Evolutionary conservation across 2,113 vertebrate genomes (phyloP), one percentile per base, ranked within the genome.

Genomic region (Tonatia bakeri): DNA sequence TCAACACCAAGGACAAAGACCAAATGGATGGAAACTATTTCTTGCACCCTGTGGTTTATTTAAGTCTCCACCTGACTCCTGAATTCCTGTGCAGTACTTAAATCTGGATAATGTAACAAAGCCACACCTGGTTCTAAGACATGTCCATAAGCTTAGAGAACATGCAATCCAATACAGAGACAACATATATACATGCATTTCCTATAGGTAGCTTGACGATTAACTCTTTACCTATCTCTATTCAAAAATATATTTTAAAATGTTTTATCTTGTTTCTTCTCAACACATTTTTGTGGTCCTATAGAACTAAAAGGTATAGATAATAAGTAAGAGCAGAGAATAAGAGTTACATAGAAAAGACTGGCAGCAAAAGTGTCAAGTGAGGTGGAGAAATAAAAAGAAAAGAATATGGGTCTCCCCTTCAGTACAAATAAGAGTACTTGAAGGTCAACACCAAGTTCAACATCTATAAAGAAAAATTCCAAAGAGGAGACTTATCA

Each of bases 1-100:
- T 85, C 75, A 72, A 76, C 61, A 56, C 40, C 19, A 89, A 94
- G 75, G 16, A 17, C 88, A 96, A 97, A 97, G 69, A 93, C 38
- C 69, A 93, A 96, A 86, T 87, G 88, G 75, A 67, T 91, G 72
- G 82, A 97, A 96, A 97, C 67, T 86, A 93, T 95, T 89, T 97
- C 91, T 96, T 83, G 31, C 24, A 75, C 22, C 83, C 72, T 24
- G 14, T 59, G 45, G 52, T 72, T 94, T 92, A 90, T 70, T 85
- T 97, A 73, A 85, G 61, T 79, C 33, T 91, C 64, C 36, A 86
- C 61, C 50, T 94, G 82, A n/a, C 75, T 94, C 70, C 65, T 96
- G 47, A 92, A 94, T 95, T 77, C n/a, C 81, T 86, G n/a, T 19
- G 14, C 15, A 82, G 26, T 52, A 56, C 82, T 96, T 79, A 91